phyloP scores from a whole-genome alignment of 1,140 invertebrate species.

The Saccostrea cuccullata region DNA sequence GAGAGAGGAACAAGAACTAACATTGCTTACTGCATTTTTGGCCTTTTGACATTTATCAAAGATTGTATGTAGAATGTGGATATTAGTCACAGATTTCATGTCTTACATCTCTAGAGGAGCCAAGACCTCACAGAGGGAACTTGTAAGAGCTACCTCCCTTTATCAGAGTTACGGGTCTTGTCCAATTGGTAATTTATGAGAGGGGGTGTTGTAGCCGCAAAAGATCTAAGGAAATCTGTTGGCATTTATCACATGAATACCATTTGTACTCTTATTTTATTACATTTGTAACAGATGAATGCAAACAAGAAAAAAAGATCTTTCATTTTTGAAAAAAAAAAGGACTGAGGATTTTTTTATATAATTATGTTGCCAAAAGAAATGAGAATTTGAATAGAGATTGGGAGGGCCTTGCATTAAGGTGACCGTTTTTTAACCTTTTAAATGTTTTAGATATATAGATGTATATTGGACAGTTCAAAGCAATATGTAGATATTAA shows the following conservation, averaged over 20 bases:
- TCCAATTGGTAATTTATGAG: constrained; percentile 31
- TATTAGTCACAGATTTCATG: neutral
- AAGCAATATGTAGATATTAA: constrained; percentile 27
- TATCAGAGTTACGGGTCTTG: constrained; percentile 24
- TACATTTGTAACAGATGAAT: constrained; percentile 4
- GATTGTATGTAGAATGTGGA: neutral
- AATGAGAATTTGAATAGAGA: neutral
- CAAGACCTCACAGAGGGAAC: constrained; percentile 32
- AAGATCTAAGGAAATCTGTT: constrained; percentile 8
- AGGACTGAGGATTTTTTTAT: neutral
- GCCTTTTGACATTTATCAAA: neutral
- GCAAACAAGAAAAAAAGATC: neutral
- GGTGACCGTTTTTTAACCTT: constrained; percentile 35
- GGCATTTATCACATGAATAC: neutral
- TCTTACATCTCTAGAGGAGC: neutral
- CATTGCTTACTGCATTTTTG: neutral
- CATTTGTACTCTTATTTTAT: constrained; percentile 22
- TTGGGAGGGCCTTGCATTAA: neutral
- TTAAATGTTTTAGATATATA: constrained; percentile 10
- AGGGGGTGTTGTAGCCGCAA: neutral
- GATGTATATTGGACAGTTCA: constrained; percentile 19
- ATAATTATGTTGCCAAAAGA: neutral
- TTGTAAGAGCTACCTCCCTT: constrained; percentile 28
- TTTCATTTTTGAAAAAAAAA: constrained; percentile 13
- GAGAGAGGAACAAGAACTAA: neutral